Evolutionary conservation across 2,797 vertebrate genomes (phyloP), one percentile per base, ranked within the genome.

Genomic region (Moxostoma hubbsi): DNA sequence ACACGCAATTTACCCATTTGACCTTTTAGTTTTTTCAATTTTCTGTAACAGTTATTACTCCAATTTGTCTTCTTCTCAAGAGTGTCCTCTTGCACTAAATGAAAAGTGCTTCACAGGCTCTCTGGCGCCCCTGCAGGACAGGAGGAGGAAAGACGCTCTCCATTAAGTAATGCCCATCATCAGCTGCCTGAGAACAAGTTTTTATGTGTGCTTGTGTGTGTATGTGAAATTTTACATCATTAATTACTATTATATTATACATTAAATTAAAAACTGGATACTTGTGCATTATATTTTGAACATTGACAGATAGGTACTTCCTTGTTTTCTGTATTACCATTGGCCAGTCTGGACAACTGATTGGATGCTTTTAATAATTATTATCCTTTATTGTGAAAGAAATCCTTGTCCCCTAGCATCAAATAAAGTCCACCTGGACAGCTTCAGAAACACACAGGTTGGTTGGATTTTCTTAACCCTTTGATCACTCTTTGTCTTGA

Each of bases 1-100:
- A 94, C 92, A 93, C 93, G 92, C 92, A 94, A 92, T 90, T 93
- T 94, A 94, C 93, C 93, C 93, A 94, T 94, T 93, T 93, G 92
- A 91, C 92, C 92, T 90, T 93, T 92, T 88, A 90, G 86, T 88
- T 91, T 92, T 36, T 36, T 36, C 36, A 36, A 36, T 93, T 89
- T 94, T 93, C 91, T 93, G 92, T 93, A 93, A 93, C 93, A 94
- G 92, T 93, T 93, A 93, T 94, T 93, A 94, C 92, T 94, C 92
- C 88, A 90, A 91, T 90, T 93, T 92, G 82, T 93, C 91, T 89
- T 90, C 85, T 89, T 91, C 85, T 93, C 87, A 90, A 92, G 92
- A 91, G 90, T 92, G 89, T 94, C 92, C 88, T 81, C 90, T 89
- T 89, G 90, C 89, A 91, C 93, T 87, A 92, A 92, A 92, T 91